Evolutionary conservation across 1,140 invertebrate genomes (phyloP), one percentile per base, ranked within the genome.

Genomic region (Zaprionus davidi): DNA sequence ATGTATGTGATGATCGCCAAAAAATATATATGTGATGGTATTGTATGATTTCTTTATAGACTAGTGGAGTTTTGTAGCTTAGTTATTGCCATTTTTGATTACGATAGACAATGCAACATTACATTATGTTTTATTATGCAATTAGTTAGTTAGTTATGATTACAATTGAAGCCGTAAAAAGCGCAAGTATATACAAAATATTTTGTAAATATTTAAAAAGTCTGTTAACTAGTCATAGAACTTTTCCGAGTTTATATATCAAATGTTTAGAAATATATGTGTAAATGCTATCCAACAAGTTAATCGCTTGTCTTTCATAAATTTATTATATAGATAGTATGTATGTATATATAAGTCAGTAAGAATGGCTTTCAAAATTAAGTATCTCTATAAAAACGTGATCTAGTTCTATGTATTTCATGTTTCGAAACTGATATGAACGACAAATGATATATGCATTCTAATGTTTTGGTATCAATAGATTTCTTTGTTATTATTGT

Each of bases 171-270:
- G 83, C 83, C 81, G 75, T 87, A 84, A 88, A 88, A 88, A 87
- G 85, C 81, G 64, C 82, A 87, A 87, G 69, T 88, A 88, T 88
- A 73, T 90, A 90, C 86, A 90, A 90, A 88, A 87, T 87, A 90
- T 87, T 90, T 87, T 87, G 84, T 87, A 87, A 87, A 87, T 87
- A 84, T 90, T 84, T 84, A 87, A 88, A 87, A 87, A 87, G 81
- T 78, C 75, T 83, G 86, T 75, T 73, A 78, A 71, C 82, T 84
- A 84, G 74, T 31, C 60, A 62, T 74, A 78, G 66, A 70, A 77
- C 69, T 70, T 41, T 55, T 65, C 24, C 20, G 38, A 58, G 68
- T 74, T 55, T 65, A 63, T 69, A 49, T 66, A 68, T 73, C 55
- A 64, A 73, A 55, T 59, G 46, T 76, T 46, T 71, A 65, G 55